Percentiles rank a stretch among this genome's conserved stretches.
These are phyloP conservation scores for Spheniscus mendiculus DNA, from an alignment of 2,113 vertebrate genomes.

Conservation along the genomic window DNA sequence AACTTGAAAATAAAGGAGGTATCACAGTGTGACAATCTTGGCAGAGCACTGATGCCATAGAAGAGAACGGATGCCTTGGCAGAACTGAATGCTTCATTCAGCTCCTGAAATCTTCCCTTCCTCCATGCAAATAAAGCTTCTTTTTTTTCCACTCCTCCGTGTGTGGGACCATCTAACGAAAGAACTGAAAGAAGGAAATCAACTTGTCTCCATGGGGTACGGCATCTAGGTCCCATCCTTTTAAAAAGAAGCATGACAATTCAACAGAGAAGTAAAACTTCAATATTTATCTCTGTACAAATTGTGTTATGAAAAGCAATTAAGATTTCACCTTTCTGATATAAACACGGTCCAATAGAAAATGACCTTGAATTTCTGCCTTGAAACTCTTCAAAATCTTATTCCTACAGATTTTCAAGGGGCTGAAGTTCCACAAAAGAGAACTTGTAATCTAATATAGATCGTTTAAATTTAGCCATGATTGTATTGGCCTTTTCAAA, in stretches of 20 bases:
- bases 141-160: neutral
- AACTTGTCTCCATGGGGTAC: neutral
- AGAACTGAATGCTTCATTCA: constrained; percentile 42
- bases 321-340: neutral
- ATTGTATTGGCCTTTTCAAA: neutral
- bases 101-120: neutral
- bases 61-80: constrained; percentile 28
- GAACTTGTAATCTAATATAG: neutral
- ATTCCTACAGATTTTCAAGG: neutral
- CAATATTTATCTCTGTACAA: neutral
- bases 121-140: neutral
- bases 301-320: neutral
- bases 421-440: neutral
- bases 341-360: neutral
- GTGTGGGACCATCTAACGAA: neutral
- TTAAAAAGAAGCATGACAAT: neutral
- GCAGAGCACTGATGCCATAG: neutral
- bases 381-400: neutral
- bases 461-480: neutral
- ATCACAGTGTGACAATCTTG: constrained; percentile 31
- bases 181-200: neutral
- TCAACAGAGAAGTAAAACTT: neutral
- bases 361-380: neutral
- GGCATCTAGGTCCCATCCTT: neutral
- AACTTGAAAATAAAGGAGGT: constrained; percentile 26